A percentile compares a stretch with the other conserved stretches of the same genome.
Evolutionary conservation across 1,140 invertebrate species (phyloP).

Genomic region (Cepaea nemoralis): DNA sequence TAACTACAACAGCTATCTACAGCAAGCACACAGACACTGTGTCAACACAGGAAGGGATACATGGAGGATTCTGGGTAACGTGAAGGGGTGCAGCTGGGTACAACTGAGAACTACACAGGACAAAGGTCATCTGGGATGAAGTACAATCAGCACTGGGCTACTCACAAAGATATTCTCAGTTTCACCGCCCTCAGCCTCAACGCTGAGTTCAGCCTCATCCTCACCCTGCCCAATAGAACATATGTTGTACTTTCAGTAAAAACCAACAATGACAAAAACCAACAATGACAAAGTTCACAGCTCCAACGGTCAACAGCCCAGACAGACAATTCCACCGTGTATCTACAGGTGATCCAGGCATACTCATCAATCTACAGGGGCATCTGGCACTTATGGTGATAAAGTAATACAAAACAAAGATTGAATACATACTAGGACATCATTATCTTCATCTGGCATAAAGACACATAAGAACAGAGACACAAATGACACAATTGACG

Average conservation of each 20-base stretch:
- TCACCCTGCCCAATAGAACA: slow-evolving; percentile 22
- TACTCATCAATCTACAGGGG: too few relatives aligned
- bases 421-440: too few relatives aligned
- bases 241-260: neutral
- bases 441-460: too few relatives aligned
- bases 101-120: neutral
- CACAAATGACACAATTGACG: too few relatives aligned
- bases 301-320: too few relatives aligned
- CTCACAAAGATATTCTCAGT: slow-evolving; percentile 36
- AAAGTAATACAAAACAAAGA: too few relatives aligned
- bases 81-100: neutral
- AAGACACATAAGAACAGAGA: too few relatives aligned
- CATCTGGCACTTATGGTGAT: too few relatives aligned
- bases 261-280: too few relatives aligned
- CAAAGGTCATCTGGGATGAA: neutral
- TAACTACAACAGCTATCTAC: neutral
- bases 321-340: too few relatives aligned
- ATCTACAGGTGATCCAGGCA: too few relatives aligned
- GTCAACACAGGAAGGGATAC: neutral
- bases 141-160: neutral
- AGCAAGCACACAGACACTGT: neutral
- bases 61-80: neutral
- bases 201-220: slow-evolving; percentile 11
- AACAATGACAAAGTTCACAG: too few relatives aligned
- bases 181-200: slow-evolving; percentile 21